Base-by-base conservation (phyloP, 2,797 vertebrate genomes). In the Cyclura pinguis region DNA sequence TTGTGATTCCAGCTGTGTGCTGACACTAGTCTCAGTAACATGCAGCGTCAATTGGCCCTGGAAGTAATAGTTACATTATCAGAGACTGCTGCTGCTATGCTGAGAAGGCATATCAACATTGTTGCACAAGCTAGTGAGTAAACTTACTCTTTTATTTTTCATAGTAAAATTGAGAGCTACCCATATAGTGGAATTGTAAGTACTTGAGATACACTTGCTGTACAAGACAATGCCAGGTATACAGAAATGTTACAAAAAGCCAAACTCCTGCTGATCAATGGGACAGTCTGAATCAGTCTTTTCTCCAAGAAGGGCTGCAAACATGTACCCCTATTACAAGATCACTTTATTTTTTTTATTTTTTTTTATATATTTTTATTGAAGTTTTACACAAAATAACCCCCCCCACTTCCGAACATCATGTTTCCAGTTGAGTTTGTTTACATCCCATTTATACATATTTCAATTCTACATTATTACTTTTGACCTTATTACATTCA, bases 41-140 rank as follows among this genome's bases (percentile, higher is more conserved):
- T 99, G 99, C 99, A 99, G 95, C 98, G 99, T 92, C 99, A 99
- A 92, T 94, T 99, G 96, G 98, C 99, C 0, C 95, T 99, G 84
- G 99, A 99, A 97, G 99, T 99, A 88, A 99, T 99, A 0, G 99
- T 99, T 94, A 99, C 99, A 4, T 97, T 99, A 73, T 99, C 99
- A 0, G 99, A 99, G 97, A 99, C 99, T 0, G 99, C 99, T 5
- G 98, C 99, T 1, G 99, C 99, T 93, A 99, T 99, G 99, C 96
- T 99, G 95, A 98, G 99, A 94, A 99, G 98, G 92, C 99, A 99
- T 95, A 99, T 98, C 2, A 98, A 96, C 91, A 98, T 99, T 50
- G 97, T 99, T 94, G 98, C 98, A 85, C 98, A 99, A 97, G 98
- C 98, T 83, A 98, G 99, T 99, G 97, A 98, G 98, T 98, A 95